Base-by-base conservation (phyloP, 2,113 vertebrate genomes). In the Ailurus styani region DNA sequence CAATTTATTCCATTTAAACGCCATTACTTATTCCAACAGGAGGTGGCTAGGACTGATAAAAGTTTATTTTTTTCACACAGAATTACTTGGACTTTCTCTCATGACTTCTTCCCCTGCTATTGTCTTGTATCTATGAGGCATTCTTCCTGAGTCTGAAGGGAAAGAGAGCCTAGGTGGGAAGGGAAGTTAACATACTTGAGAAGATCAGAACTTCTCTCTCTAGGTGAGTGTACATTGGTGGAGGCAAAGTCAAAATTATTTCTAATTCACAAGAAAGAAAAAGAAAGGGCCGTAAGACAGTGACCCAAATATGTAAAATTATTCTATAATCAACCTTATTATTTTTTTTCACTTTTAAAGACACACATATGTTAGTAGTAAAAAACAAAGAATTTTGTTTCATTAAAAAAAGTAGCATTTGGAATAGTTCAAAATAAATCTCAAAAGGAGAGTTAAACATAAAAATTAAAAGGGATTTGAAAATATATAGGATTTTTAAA, bases 341-440 rank as follows among this genome's bases (percentile, higher is more conserved):
- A 27, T 73, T 45, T 21, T 57, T 45, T 93, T 47, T 85, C 42
- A 52, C 52, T 60, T 66, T 90, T 90, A 93, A 87, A 96, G 75
- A 31, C 23, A 70, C 45, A 15, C 66, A n/a, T 27, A 90, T 23
- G 29, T 73, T 60, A 89, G 55, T 66, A 60, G 62, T 72, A 6
- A 66, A 14, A 84, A 70, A 50, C 3, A 87, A 91, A 82, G 42
- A 54, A 72, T 50, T 47, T 92, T 7, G 10, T 55, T 89, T 93
- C 77, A 95, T 89, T 95, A 18, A 15, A 60, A 64, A 50, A 9
- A 89, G 45, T 42, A 40, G 6, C 42, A 54, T 85, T 93, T 82
- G 64, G 20, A 94, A 77, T 54, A 86, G 57, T 95, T 95, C 55
- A 87, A 86, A 91, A 62, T 94, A 42, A 96, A 90, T 96, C 93